A percentile compares a stretch with the other conserved stretches of the same genome.
phyloP scores from a whole-genome alignment of 2,888 invertebrate genomes.

The Cryptops parisi region DNA sequence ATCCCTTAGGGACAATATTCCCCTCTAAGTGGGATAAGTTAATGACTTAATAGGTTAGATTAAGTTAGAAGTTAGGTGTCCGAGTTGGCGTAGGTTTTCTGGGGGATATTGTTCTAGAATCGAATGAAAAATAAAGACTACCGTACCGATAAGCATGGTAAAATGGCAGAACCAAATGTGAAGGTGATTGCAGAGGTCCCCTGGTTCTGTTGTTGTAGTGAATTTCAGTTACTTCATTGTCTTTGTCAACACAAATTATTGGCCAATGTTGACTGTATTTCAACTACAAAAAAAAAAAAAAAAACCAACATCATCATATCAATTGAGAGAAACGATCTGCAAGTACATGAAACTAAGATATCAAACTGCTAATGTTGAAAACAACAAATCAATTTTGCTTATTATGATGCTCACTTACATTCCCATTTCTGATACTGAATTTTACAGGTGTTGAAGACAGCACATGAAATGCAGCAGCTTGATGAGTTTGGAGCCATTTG shows the following conservation, averaged over 20 bases:
- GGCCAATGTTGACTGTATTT: conserved; percentile 28
- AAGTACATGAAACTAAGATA: too few species aligned
- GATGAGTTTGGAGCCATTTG: conserved; percentile 27
- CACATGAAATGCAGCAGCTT: conserved; percentile 29
- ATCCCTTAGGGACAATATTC: too few species aligned
- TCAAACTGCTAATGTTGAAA: too few species aligned
- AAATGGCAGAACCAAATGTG: conserved; percentile 28
- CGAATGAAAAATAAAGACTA: conserved; percentile 6
- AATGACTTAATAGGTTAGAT: too few species aligned
- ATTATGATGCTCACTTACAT: conserved; percentile 17
- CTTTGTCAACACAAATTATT: conserved; percentile 25
- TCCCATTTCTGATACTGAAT: conserved; percentile 24
- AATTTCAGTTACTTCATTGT: conserved; percentile 28
- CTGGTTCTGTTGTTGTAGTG: conserved; percentile 30
- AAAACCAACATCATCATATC: not conserved
- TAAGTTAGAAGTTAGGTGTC: too few species aligned
- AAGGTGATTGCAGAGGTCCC: conserved; percentile 28
- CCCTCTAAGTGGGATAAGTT: too few species aligned
- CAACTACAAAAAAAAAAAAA: conserved; percentile 22
- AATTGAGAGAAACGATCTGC: conserved; percentile 4
- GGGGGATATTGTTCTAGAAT: too few species aligned
- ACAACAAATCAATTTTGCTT: not conserved
- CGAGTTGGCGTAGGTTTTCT: too few species aligned
- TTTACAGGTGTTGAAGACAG: conserved; percentile 27
- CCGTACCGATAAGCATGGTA: conserved; percentile 28